Conservation (phyloP, 2,113 vertebrate species). For the Cyanoramphus novaezelandiae region DNA sequence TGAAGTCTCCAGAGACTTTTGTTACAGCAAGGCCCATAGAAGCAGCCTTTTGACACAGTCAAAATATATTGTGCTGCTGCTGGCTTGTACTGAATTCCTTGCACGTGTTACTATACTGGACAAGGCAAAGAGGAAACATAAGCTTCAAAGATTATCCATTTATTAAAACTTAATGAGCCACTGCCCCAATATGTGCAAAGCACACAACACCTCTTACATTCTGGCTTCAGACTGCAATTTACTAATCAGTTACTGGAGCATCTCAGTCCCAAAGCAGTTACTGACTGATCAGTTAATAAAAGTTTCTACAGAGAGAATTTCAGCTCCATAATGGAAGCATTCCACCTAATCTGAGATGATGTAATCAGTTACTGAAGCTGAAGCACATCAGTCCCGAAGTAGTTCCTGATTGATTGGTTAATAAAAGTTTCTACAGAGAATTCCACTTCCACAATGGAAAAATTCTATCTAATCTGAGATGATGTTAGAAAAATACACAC, state of each 20-base stretch:
- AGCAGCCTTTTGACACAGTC: not conserved
- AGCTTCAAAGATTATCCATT: slow-evolving; percentile 12
- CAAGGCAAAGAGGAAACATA: not conserved
- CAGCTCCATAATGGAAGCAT: not conserved
- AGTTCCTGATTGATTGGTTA: not conserved
- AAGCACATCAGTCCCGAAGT: not conserved
- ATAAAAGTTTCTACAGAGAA: not conserved
- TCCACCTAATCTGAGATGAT: not conserved
- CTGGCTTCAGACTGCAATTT: slow-evolving; percentile 9
- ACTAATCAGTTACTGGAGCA: not conserved
- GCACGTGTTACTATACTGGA: not conserved
- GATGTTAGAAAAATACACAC: not conserved
- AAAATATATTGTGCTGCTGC: not conserved
- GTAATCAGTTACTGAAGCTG: not conserved
- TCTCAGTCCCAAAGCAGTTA: not conserved
- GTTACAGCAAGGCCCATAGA: not conserved
- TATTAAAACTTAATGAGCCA: slow-evolving; percentile 47
- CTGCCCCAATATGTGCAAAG: not conserved
- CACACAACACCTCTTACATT: not conserved
- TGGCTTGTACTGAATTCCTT: not conserved
- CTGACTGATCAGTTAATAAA: slow-evolving; percentile 3
- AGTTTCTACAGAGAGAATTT: not conserved
- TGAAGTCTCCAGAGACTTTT: not conserved
- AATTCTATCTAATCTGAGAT: not conserved
- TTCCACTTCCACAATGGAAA: not conserved